A percentile compares a stretch with the other conserved stretches of the same genome.
Conservation (phyloP, 2,888 invertebrate genomes). For the Harpalus rubripes region DNA sequence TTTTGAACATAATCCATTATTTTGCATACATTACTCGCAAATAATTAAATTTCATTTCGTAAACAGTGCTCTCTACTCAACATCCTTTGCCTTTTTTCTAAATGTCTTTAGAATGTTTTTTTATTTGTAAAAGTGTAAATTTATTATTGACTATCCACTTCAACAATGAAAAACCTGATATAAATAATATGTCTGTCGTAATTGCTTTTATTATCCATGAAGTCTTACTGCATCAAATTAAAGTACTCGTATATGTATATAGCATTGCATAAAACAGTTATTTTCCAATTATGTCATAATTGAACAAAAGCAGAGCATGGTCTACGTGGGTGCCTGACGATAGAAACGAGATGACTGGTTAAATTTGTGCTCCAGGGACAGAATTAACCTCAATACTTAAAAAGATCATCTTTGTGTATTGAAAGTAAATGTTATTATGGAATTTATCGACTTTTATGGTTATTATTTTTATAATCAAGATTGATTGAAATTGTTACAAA, state of each 20-base stretch:
- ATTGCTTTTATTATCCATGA: slow-evolving; percentile 57
- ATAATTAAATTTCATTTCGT: neutral
- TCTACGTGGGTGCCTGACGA: slow-evolving; percentile 16
- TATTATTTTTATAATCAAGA: slow-evolving; percentile 20
- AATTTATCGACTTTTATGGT: slow-evolving; percentile 7
- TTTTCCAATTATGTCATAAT: slow-evolving; percentile 44
- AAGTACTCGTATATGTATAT: slow-evolving; percentile 24
- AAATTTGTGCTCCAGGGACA: slow-evolving; percentile 19
- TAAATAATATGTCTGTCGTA: slow-evolving; percentile 39
- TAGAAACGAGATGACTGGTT: slow-evolving; percentile 6
- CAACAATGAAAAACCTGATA: slow-evolving; percentile 31
- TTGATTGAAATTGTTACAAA: slow-evolving; percentile 2
- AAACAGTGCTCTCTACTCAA: neutral
- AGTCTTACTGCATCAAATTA: slow-evolving; percentile 38
- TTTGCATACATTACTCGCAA: neutral
- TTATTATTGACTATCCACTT: neutral
- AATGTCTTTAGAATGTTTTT: neutral
- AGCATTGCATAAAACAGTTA: slow-evolving; percentile 42
- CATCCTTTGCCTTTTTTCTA: too few species aligned
- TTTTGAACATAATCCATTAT: slow-evolving; percentile 6
- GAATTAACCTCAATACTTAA: slow-evolving; percentile 13
- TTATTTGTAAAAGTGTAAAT: neutral
- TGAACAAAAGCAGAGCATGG: slow-evolving; percentile 1
- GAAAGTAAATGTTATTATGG: slow-evolving; percentile 14
- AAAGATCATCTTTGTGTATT: neutral